Base-by-base conservation (phyloP, 2,113 vertebrate genomes). In the Falco punctatus region DNA sequence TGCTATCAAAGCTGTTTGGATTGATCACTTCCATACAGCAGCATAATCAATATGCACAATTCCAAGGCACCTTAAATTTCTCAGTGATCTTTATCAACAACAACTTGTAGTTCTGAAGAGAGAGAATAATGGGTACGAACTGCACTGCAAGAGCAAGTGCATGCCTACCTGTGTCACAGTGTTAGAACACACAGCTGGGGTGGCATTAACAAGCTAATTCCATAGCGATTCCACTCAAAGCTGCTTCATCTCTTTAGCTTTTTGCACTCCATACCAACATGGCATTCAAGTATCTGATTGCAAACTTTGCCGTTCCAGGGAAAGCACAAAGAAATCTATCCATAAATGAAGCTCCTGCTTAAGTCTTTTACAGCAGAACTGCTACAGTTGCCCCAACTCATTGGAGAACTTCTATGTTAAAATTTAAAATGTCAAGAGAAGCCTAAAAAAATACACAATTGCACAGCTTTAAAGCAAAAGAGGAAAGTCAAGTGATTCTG, bases 131-230 rank as follows among this genome's bases (percentile, higher is more conserved):
- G 4, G 4, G 21, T 20, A 49, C 3, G 11, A 46, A 72, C 14
- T 2, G 9, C 0, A 1, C n/a, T 18, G 30, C 59, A 59, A 59
- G 59, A 84, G 8, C 38, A 61, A 48, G 33, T 0, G 22, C 10
- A 32, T 49, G 8, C n/a, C 81, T 52, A 17, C 2, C 40, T 66
- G 38, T 48, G 33, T 27, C 15, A 8, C 75, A 49, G 46, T 5
- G 5, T 13, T 51, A 77, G 32, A 83, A 66, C 0, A 1, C 33
- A 21, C 5, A 0, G 35, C 0, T 42, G 54, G 16, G 26, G 26
- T 2, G 0, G 14, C 40, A 32, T 48, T 46, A 48, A 64, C 9
- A 57, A 32, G 4, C 62, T 70, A 19, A 32, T 94, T 80, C n/a
- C 57, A 38, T 21, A 9, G 38, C 18, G 23, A 89, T 24, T 81